Evolutionary conservation across 1,140 invertebrate species (phyloP), one percentile per base, ranked within the genome.

Genomic region (Drosophila paulistorum): DNA sequence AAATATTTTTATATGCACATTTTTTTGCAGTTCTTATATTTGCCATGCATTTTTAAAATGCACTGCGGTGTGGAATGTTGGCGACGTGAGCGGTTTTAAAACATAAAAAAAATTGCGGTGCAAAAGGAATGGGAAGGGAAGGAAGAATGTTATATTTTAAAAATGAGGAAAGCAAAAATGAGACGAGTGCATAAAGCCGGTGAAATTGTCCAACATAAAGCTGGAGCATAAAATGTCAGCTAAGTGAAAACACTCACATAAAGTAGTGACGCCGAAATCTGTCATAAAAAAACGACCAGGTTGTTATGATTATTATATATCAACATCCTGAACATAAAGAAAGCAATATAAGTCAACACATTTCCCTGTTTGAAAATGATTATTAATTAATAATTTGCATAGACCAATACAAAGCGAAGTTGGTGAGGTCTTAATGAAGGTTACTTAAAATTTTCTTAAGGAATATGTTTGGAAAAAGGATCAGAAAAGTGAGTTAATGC

Each of bases 41-140:
- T 75, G 73, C 58, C 68, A 75, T 69, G 73, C 59, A 76, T 76
- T 76, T 76, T 69, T 64, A 64, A 76, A 76, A 76, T 76, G 60
- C 73, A 76, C 76, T 76, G 72, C 74, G 74, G 74, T 76, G 69
- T 76, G 73, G 66, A 69, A 64, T 76, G 74, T 60, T 33, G 65
- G 65, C 74, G 74, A 76, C 74, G 65, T 62, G 60, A 42, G 26
- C 13, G 39, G 65, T 75, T 76, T 76, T 76, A 69, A 75, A 75
- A 75, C 65, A 76, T 76, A 20, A 42, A 17, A 13, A 33, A 63
- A 51, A 55, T 42, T 45, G 41, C 3, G 30, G 26, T 6, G n/a
- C 9, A 6, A 2, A 51, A 11, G 9, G 3, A 45, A 39, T 13
- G 37, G 45, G 17, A 1, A 1, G 45, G 45, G 9, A 30, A 30